Evolutionary conservation across 2,113 vertebrate species (phyloP).

Genomic region (Pampusana beccarii): DNA sequence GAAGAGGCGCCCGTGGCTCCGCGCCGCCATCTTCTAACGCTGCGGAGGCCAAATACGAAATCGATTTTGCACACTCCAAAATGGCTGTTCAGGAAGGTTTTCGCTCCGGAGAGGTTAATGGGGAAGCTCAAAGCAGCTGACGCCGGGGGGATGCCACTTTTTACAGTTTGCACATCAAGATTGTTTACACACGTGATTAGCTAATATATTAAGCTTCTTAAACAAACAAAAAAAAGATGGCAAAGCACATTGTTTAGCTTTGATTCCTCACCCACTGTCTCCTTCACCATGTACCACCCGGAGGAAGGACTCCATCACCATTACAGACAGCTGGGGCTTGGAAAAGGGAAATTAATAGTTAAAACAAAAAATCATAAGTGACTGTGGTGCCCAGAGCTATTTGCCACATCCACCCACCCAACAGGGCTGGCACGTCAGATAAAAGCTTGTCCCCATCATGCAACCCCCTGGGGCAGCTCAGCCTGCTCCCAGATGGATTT

Average conservation of each 20-base stretch:
- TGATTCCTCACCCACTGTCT: neutral
- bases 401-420: neutral
- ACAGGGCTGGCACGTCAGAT: accelerated
- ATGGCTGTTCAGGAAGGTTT: neutral
- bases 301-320: neutral
- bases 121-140: neutral
- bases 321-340: neutral
- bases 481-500: neutral
- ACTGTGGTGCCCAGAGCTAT: neutral
- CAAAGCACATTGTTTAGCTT: neutral
- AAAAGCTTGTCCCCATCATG: accelerated
- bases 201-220: neutral
- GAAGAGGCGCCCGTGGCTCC: neutral
- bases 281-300: accelerated
- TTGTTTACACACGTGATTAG: neutral
- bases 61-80: neutral
- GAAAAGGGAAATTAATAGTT: neutral
- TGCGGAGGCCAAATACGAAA: neutral
- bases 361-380: neutral
- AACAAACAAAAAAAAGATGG: neutral
- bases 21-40: conserved; percentile 45
- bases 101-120: neutral
- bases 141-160: neutral
- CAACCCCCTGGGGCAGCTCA: neutral
- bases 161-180: neutral